These are phyloP conservation scores for Phytoseiulus persimilis DNA, from an alignment of 2,888 invertebrate genomes.

Conservation along the genomic window DNA sequence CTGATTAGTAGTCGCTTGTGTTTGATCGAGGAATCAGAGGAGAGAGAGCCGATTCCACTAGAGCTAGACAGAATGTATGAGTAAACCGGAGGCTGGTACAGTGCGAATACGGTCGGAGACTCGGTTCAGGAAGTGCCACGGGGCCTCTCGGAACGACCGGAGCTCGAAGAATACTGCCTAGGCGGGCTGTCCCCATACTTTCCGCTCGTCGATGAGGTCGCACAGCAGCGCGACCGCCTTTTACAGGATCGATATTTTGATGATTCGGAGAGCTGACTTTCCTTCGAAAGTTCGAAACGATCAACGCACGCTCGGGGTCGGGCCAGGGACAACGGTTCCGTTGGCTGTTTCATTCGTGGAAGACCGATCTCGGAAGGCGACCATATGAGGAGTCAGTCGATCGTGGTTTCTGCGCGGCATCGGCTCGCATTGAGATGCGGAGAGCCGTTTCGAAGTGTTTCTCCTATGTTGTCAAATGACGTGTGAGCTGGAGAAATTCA, in stretches of 20 bases:
- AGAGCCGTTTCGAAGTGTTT: background rate
- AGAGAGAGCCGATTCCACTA: background rate
- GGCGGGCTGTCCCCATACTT: background rate
- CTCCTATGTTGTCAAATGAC: background rate
- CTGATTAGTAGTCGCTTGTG: no score
- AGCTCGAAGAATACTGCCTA: background rate
- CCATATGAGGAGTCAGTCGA: no score
- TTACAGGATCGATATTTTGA: background rate
- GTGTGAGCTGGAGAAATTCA: background rate
- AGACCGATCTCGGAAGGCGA: no score
- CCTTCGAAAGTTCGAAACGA: no score
- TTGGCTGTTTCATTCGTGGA: no score
- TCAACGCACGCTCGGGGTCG: no score
- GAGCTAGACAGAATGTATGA: background rate
- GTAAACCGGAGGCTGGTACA: background rate
- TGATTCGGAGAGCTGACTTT: background rate
- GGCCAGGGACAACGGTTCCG: no score
- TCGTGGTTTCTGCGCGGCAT: no score
- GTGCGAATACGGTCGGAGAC: background rate
- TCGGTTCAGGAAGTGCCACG: background rate
- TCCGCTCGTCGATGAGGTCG: background rate
- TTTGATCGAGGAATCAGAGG: no score
- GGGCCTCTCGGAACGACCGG: background rate
- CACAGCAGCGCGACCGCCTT: background rate
- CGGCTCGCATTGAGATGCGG: no score